Evolutionary conservation across 2,888 invertebrate genomes (phyloP).

Genomic region (Diarsia rubi): DNA sequence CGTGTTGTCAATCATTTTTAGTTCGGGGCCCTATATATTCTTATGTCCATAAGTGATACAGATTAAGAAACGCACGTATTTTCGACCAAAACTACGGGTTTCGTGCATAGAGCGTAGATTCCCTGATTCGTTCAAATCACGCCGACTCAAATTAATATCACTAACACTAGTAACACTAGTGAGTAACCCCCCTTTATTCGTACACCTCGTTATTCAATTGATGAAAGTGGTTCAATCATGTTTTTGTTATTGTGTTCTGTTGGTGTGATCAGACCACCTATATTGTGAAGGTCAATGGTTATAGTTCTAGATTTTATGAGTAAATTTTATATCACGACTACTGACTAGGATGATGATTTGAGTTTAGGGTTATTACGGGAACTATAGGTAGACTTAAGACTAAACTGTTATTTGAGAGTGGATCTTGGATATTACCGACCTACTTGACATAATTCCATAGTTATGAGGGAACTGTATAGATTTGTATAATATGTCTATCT

Average conservation of each 20-base stretch:
- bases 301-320: neutral
- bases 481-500: too few relatives aligned
- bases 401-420: neutral
- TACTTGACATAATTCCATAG: slow-evolving; percentile 10
- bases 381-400: neutral
- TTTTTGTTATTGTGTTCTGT: slow-evolving; percentile 36
- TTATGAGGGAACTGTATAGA: neutral
- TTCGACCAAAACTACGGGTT: too few relatives aligned
- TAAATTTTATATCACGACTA: neutral
- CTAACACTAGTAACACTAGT: too few relatives aligned
- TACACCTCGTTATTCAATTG: slow-evolving; percentile 56
- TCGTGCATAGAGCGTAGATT: too few relatives aligned
- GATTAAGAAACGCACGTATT: too few relatives aligned
- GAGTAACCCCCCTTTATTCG: neutral
- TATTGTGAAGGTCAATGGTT: slow-evolving; percentile 31
- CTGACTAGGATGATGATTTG: neutral
- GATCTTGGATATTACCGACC: neutral
- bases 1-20: too few relatives aligned
- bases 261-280: slow-evolving; percentile 29
- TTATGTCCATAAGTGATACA: too few relatives aligned
- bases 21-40: too few relatives aligned
- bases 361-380: neutral
- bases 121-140: neutral
- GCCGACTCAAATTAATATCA: too few relatives aligned
- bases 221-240: slow-evolving; percentile 45